These are phyloP conservation scores for Acanthis flammea DNA, from an alignment of 2,797 vertebrate species.

Conservation along the genomic window DNA sequence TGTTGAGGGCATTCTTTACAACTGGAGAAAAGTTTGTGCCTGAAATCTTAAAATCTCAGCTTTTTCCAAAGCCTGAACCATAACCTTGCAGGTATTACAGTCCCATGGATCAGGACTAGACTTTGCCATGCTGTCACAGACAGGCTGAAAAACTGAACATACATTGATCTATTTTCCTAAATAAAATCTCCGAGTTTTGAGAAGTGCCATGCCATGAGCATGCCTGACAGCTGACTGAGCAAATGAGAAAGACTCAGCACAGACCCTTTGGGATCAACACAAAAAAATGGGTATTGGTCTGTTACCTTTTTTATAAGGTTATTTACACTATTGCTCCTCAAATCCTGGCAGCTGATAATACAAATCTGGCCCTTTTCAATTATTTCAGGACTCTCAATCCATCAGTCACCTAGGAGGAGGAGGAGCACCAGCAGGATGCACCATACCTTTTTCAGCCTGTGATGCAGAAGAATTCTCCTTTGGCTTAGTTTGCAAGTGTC, in stretches of 20 bases:
- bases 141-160: not conserved
- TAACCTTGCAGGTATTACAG: not conserved
- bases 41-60: not conserved
- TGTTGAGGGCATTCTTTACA: not conserved
- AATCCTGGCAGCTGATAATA: not conserved
- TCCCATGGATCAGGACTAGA: not conserved
- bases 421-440: not conserved
- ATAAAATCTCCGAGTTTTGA: not conserved
- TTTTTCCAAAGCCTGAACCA: not conserved
- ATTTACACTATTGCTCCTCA: not conserved
- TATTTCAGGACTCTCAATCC: not conserved
- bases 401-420: not conserved
- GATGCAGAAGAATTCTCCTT: slow-evolving; percentile 77
- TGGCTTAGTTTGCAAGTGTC: slow-evolving; percentile 74
- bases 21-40: not conserved
- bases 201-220: not conserved
- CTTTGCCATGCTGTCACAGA: not conserved
- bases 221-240: not conserved
- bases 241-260: not conserved
- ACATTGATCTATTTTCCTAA: not conserved
- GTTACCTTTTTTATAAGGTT: not conserved
- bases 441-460: slow-evolving; percentile 81
- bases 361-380: not conserved
- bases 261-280: not conserved
- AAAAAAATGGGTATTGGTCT: not conserved